Evolutionary conservation across 1,140 invertebrate genomes (phyloP).

Genomic region (Coptotermes formosanus): DNA sequence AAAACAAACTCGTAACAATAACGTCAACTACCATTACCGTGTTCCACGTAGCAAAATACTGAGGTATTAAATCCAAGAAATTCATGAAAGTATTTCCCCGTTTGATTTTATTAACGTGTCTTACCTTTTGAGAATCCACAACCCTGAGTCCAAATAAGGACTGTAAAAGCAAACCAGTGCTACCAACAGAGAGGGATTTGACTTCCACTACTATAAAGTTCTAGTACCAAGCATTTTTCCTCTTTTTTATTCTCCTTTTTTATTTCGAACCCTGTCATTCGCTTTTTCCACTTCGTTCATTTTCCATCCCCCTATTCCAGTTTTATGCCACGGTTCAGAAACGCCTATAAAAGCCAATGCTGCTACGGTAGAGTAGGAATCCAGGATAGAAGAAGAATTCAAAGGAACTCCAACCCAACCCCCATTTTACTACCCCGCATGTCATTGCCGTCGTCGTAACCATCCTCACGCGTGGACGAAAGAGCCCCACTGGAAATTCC

Average conservation of each 20-base stretch:
- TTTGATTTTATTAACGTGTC: no score
- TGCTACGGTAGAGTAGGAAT: background rate
- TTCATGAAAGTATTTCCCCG: background rate
- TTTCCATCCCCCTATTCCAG: background rate
- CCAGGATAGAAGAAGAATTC: slow-evolving; percentile 11
- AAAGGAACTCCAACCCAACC: background rate
- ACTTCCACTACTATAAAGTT: background rate
- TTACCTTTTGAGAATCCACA: no score
- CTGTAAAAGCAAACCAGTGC: slow-evolving; percentile 1
- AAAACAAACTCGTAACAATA: background rate
- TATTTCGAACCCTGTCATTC: background rate
- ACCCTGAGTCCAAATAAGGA: background rate
- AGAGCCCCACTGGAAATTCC: slow-evolving; percentile 3
- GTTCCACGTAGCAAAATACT: background rate
- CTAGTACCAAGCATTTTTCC: background rate
- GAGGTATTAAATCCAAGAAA: background rate
- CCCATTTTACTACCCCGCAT: slow-evolving; percentile 10
- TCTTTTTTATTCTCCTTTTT: background rate
- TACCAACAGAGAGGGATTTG: background rate
- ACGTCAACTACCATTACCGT: background rate
- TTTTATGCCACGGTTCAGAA: slow-evolving; percentile 16
- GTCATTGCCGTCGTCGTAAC: slow-evolving; percentile 7
- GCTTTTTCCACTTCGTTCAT: slow-evolving; percentile 4
- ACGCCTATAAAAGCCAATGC: slow-evolving; percentile 13
- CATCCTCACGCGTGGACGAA: background rate